Conservation (phyloP, 2,888 invertebrate species). For the Chrysina gloriosa region DNA sequence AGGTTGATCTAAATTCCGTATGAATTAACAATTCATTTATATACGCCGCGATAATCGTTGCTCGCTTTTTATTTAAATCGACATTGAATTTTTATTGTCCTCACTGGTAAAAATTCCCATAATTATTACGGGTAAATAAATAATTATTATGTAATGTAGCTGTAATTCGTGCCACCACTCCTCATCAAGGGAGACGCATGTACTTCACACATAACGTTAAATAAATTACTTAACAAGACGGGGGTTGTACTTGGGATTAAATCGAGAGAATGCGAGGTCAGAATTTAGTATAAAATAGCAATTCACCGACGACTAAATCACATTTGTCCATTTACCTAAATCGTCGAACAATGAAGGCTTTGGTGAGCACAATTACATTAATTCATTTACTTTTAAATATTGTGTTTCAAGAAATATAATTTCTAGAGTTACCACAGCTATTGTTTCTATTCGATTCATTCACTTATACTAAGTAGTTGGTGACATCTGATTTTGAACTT, state of each 20-base stretch:
- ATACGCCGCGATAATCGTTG: neutral
- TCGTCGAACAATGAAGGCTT: constrained; percentile 26
- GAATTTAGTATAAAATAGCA: constrained; percentile 33
- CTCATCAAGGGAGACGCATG: neutral
- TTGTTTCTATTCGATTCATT: too few species aligned
- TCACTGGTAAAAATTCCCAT: neutral
- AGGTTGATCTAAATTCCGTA: constrained; percentile 28
- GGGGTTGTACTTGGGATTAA: constrained; percentile 27
- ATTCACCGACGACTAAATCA: neutral
- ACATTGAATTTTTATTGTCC: constrained; percentile 23
- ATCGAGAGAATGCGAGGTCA: constrained; percentile 31
- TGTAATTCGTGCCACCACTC: neutral
- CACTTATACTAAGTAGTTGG: too few species aligned
- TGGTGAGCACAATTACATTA: constrained; percentile 10
- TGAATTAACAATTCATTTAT: constrained; percentile 17
- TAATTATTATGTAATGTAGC: constrained; percentile 5
- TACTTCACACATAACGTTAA: neutral
- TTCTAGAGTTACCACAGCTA: too few species aligned
- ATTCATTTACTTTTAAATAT: too few species aligned
- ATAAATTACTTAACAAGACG: neutral
- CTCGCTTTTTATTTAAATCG: constrained; percentile 3
- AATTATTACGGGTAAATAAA: constrained; percentile 8
- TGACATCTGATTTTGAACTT: too few species aligned
- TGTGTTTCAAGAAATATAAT: too few species aligned
- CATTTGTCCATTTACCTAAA: constrained; percentile 22